Conservation (phyloP, 2,888 invertebrate species). For the Drosophila monieri region DNA sequence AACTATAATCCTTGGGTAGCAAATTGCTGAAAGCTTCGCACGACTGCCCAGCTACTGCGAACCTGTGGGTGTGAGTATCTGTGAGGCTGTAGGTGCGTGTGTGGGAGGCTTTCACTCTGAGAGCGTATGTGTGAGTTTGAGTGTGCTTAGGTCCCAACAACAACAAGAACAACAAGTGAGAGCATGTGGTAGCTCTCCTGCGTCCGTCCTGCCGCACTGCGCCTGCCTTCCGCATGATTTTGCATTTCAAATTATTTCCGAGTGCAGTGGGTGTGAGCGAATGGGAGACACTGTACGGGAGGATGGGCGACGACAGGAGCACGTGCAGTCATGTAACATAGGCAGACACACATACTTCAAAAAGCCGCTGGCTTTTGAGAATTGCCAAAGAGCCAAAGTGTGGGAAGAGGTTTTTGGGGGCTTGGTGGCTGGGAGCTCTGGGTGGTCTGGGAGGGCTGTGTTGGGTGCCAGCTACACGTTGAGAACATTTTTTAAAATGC, state of each 20-base stretch:
- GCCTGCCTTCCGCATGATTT: slow-evolving; percentile 76
- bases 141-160: slow-evolving; percentile 26
- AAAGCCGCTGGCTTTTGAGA: slow-evolving; percentile 67
- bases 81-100: slow-evolving; percentile 11
- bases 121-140: slow-evolving; percentile 12
- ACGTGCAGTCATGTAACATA: slow-evolving; percentile 53
- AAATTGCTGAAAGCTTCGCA: slow-evolving; percentile 49
- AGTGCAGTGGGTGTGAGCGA: slow-evolving; percentile 42
- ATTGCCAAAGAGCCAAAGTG: slow-evolving; percentile 14
- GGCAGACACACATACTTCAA: slow-evolving; percentile 60
- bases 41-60: slow-evolving; percentile 42
- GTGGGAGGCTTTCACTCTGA: slow-evolving; percentile 13
- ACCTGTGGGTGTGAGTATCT: slow-evolving; percentile 16
- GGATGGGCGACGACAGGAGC: slow-evolving; percentile 14
- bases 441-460: not conserved
- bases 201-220: slow-evolving; percentile 57
- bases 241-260: slow-evolving; percentile 75
- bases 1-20: slow-evolving; percentile 20
- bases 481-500: slow-evolving; percentile 73
- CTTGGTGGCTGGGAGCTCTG: not conserved
- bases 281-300: not conserved
- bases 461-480: slow-evolving; percentile 24
- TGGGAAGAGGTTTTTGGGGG: slow-evolving; percentile 14
- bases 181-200: slow-evolving; percentile 50
- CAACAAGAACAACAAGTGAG: slow-evolving; percentile 28